Base-by-base conservation (phyloP, 2,888 invertebrate species). In the Cephus runcator region DNA sequence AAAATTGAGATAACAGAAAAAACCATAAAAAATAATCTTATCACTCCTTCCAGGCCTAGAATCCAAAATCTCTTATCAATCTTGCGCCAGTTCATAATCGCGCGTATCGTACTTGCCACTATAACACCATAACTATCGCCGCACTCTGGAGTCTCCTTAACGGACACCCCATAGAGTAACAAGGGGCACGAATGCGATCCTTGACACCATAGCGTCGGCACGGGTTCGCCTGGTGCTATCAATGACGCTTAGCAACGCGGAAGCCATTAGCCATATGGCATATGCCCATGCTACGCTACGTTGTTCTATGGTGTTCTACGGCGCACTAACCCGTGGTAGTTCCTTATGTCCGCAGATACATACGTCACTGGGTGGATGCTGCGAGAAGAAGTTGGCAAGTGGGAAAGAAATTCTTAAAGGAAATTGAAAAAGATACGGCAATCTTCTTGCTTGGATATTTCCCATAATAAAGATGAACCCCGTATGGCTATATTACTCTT, bases 251-350 rank as follows among this genome's bases (percentile, higher is more conserved):
- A 84, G 86, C 88, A 88, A 90, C 88, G 89, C 89, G 90, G 90
- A 90, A 89, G 88, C 89, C 87, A 90, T 89, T 89, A 90, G 87
- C 88, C 89, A 89, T 89, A 88, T 89, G 90, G 88, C 88, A 86
- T 88, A 85, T 81, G 85, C 86, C 86, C 83, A 81, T 82, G 79
- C 76, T 76, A 78, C 36, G 80, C 81, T 77, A 77, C 71, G 71
- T 15, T 31, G 33, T 31, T 71, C 33, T 33, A 33, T 15, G 69
- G 69, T 73, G 34, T 69, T 35, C 79, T 56, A 34, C 23, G 73
- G 68, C 2, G 69, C 36, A 76, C 35, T 73, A 76, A 73, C 34
- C 68, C 79, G 33, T 79, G 34, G 34, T 75, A 79, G 69, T 78
- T 79, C 73, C 76, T 79, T 79, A 34, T 77, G 77, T 80, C 80